A percentile compares a stretch with the other conserved stretches of the same genome.
phyloP scores from a whole-genome alignment of 53 echinoderm and acorn worm species.

The Pentamera pediparva region DNA sequence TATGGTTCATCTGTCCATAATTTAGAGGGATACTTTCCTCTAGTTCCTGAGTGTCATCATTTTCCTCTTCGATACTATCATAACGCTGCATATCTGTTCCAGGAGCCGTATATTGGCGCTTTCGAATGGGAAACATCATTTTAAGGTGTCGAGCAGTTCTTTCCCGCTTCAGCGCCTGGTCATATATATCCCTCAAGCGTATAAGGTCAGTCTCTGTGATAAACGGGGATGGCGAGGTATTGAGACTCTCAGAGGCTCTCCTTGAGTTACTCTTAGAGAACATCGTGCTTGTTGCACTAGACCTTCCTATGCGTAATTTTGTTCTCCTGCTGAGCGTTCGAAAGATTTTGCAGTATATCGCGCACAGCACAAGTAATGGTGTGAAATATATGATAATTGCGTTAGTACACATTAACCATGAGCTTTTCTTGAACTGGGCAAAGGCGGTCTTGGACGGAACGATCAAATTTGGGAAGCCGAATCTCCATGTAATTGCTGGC shows the following conservation, averaged over 20 bases:
- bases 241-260: constrained; percentile 63
- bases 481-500: constrained; percentile 68
- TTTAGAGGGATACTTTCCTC: too few relatives aligned
- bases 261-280: constrained; percentile 64
- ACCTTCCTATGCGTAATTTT: constrained; percentile 73
- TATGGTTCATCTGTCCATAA: too few relatives aligned
- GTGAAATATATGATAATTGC: constrained; percentile 82
- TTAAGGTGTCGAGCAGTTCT: constrained; percentile 58
- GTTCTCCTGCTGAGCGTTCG: constrained; percentile 76
- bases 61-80: constrained; percentile 90
- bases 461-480: constrained; percentile 47
- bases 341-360: constrained; percentile 91
- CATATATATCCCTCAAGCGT: constrained; percentile 67
- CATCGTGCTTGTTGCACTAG: constrained; percentile 64
- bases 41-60: constrained; percentile 31
- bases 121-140: constrained; percentile 52
- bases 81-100: constrained; percentile 57
- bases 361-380: constrained; percentile 77
- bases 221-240: constrained; percentile 26
- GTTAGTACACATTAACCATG: constrained; percentile 75
- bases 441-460: constrained; percentile 77
- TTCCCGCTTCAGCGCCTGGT: constrained; percentile 65
- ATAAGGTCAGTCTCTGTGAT: constrained; percentile 73
- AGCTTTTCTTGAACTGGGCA: constrained; percentile 53
- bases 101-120: constrained; percentile 52